Percentiles rank a stretch among this genome's conserved stretches.
phyloP scores from a whole-genome alignment of 2,113 vertebrate genomes.

The Chaetorhynchus papuensis region DNA sequence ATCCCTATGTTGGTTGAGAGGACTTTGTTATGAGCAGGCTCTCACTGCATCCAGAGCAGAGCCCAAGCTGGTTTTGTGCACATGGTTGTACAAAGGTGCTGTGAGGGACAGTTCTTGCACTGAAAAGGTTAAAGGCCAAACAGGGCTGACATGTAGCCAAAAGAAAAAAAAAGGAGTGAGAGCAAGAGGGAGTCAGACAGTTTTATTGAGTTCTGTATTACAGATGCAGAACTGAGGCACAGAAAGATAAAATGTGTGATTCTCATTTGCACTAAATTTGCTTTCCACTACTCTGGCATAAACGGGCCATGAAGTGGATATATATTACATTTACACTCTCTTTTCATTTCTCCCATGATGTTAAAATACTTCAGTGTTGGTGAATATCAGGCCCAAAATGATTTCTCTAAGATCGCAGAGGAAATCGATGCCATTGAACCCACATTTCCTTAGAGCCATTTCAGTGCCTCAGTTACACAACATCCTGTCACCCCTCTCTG shows the following conservation, averaged over 20 bases:
- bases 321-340: constrained; percentile 58
- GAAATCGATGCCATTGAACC: not conserved
- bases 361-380: constrained; percentile 31
- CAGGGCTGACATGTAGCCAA: not conserved
- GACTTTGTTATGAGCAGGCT: not conserved
- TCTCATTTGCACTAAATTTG: constrained; percentile 60
- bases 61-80: not conserved
- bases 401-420: not conserved
- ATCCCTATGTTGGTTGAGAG: not conserved
- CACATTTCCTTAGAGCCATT: not conserved
- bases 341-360: constrained; percentile 40
- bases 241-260: constrained; percentile 52
- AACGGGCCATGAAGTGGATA: constrained; percentile 39
- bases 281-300: constrained; percentile 51
- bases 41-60: not conserved
- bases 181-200: not conserved
- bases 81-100: not conserved
- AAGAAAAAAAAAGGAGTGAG: not conserved
- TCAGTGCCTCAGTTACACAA: not conserved
- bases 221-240: constrained; percentile 32
- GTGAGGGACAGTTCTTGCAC: not conserved
- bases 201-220: constrained; percentile 55
- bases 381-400: constrained; percentile 8
- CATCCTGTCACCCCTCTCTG: not conserved
- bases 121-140: not conserved